phyloP scores from a whole-genome alignment of 1,140 invertebrate species.

The Drosophila murphyi region DNA sequence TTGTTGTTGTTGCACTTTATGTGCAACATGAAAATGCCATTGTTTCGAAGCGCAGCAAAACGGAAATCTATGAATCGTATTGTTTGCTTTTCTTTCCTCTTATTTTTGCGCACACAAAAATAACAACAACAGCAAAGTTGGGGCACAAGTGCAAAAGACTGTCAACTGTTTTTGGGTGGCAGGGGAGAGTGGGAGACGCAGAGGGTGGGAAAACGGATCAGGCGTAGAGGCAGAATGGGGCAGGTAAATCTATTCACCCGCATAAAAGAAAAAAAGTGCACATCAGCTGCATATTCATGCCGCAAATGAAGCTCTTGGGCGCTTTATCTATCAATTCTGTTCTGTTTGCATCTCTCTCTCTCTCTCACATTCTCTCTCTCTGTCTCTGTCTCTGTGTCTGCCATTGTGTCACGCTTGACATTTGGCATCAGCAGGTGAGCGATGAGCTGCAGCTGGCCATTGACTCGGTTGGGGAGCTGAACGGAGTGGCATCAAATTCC shows the following conservation, averaged over 20 bases:
- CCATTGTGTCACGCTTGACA: constrained; percentile 16
- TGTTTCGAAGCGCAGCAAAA: constrained; percentile 70
- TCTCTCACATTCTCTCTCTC: neutral
- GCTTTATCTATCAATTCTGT: constrained; percentile 59
- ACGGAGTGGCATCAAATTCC: constrained; percentile 17
- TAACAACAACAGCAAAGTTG: constrained; percentile 32
- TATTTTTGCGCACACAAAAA: constrained; percentile 19
- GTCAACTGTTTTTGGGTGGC: constrained; percentile 40
- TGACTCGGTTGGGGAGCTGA: constrained; percentile 47
- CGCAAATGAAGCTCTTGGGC: constrained; percentile 21
- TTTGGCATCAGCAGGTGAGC: constrained; percentile 56
- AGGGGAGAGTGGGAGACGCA: neutral
- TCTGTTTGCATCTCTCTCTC: constrained; percentile 27
- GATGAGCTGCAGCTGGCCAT: constrained; percentile 70
- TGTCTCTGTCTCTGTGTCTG: neutral
- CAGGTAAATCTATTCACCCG: constrained; percentile 4
- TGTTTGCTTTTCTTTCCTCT: constrained; percentile 57
- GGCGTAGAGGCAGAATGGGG: neutral
- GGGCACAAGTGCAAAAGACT: constrained; percentile 75
- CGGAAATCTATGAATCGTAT: constrained; percentile 80
- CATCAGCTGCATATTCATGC: constrained; percentile 69
- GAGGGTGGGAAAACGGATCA: too few relatives aligned
- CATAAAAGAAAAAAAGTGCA: constrained; percentile 52
- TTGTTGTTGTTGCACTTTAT: constrained; percentile 39
- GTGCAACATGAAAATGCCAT: constrained; percentile 81